These are phyloP conservation scores for Osmerus eperlanus DNA, from an alignment of 2,113 vertebrate genomes.

Conservation along the genomic window DNA sequence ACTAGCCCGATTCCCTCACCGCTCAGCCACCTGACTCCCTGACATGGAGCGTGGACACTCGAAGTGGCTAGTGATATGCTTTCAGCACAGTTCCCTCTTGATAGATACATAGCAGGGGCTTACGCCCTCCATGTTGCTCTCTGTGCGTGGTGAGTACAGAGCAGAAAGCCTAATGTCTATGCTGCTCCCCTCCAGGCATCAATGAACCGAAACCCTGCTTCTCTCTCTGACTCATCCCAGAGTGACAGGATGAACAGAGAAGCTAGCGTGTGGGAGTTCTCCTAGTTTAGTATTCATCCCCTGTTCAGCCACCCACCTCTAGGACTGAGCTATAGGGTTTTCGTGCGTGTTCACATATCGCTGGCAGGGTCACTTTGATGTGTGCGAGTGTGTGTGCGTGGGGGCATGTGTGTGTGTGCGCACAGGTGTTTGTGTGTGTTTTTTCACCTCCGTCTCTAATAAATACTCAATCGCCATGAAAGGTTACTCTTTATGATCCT, in stretches of 20 bases:
- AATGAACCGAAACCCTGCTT: constrained; percentile 35
- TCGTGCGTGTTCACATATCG: too few species aligned
- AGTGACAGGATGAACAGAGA: constrained; percentile 45
- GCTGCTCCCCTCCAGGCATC: constrained; percentile 36
- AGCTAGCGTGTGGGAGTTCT: constrained; percentile 48
- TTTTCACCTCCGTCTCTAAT: too few species aligned
- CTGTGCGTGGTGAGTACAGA: constrained; percentile 12
- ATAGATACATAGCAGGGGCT: not conserved
- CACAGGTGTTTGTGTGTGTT: too few species aligned
- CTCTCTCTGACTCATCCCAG: constrained; percentile 52
- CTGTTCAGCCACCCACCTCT: constrained; percentile 31
- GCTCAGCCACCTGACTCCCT: too few species aligned
- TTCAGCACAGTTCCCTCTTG: too few species aligned
- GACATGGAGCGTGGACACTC: too few species aligned
- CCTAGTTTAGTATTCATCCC: constrained; percentile 57
- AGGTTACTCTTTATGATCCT: constrained; percentile 32
- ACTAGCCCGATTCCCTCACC: too few species aligned
- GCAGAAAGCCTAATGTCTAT: constrained; percentile 42
- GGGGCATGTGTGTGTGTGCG: too few species aligned
- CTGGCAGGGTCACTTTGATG: too few species aligned
- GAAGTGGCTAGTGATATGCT: too few species aligned
- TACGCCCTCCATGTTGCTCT: not conserved
- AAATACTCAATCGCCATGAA: too few species aligned
- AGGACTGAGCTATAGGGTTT: constrained; percentile 19
- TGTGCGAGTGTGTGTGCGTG: too few species aligned